A percentile compares a stretch with the other conserved stretches of the same genome.
Evolutionary conservation across 1,140 invertebrate species (phyloP).

Genomic region (Stegodyphus mimosarum): DNA sequence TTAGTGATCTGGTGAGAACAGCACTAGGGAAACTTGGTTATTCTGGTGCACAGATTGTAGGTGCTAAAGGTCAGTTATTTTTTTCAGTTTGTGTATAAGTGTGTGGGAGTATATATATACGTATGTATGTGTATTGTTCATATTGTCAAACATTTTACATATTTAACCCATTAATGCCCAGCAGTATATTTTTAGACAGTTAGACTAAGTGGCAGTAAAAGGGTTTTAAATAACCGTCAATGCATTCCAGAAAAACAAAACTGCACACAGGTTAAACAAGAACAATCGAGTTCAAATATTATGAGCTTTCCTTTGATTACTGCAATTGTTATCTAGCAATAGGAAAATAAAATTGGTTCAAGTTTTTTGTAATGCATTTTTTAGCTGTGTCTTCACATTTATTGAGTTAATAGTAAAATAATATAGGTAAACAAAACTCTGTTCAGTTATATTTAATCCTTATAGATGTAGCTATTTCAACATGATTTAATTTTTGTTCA

Average conservation of each 20-base stretch:
- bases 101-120: no score
- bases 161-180: not conserved
- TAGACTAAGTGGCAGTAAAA: not conserved
- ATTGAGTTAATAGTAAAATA: no score
- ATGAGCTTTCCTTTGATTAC: not conserved
- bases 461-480: no score
- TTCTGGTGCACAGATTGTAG: slow-evolving; percentile 77
- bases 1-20: slow-evolving; percentile 83
- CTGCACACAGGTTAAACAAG: not conserved
- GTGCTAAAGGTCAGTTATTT: slow-evolving; percentile 79
- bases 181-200: not conserved
- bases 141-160: not conserved
- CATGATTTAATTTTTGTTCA: no score
- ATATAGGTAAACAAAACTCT: no score
- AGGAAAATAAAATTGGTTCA: not conserved
- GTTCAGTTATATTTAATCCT: no score
- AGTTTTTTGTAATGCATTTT: not conserved
- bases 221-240: not conserved
- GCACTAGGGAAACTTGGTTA: slow-evolving; percentile 84
- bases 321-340: not conserved
- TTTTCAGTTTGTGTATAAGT: slow-evolving; percentile 52
- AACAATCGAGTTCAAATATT: not conserved
- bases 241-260: not conserved
- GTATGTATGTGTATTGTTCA: not conserved
- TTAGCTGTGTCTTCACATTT: not conserved